These are phyloP conservation scores for Cyclophora punctaria DNA, from an alignment of 2,888 invertebrate species.

Conservation along the genomic window DNA sequence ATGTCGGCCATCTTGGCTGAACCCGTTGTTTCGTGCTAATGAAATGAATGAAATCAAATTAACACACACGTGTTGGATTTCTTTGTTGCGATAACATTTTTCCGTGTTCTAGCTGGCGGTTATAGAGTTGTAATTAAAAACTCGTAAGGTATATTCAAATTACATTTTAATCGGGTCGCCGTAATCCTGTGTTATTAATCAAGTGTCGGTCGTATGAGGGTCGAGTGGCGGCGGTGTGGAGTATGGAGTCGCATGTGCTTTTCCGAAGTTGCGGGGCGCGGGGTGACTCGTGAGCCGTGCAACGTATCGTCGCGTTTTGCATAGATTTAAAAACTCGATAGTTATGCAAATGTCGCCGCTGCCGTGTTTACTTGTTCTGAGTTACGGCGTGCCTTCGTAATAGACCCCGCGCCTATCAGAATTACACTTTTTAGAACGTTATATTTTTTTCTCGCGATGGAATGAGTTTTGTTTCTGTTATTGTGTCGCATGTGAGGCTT, in stretches of 20 bases:
- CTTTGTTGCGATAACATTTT: constrained; percentile 1
- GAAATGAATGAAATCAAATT: constrained; percentile 13
- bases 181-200: constrained; percentile 53
- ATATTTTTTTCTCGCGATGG: constrained; percentile 25
- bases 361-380: constrained; percentile 71
- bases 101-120: too few species aligned
- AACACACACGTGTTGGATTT: constrained; percentile 8
- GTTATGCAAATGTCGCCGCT: constrained; percentile 64
- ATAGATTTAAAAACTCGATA: constrained; percentile 75
- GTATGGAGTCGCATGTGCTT: constrained; percentile 64
- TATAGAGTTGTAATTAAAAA: constrained; percentile 10
- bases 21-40: constrained; percentile 5
- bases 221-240: constrained; percentile 21
- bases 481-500: constrained; percentile 45
- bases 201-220: constrained; percentile 35
- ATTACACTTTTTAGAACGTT: constrained; percentile 47
- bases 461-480: constrained; percentile 35
- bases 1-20: constrained; percentile 38
- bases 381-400: constrained; percentile 65
- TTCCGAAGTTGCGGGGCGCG: constrained; percentile 36
- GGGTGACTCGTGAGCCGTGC: constrained; percentile 57
- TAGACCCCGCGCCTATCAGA: constrained; percentile 59
- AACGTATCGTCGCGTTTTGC: constrained; percentile 72
- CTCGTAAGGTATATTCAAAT: constrained; percentile 29
- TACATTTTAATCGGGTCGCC: constrained; percentile 40